Evolutionary conservation across 2,113 vertebrate genomes (phyloP), one percentile per base, ranked within the genome.

Genomic region (Eulemur macaco): DNA sequence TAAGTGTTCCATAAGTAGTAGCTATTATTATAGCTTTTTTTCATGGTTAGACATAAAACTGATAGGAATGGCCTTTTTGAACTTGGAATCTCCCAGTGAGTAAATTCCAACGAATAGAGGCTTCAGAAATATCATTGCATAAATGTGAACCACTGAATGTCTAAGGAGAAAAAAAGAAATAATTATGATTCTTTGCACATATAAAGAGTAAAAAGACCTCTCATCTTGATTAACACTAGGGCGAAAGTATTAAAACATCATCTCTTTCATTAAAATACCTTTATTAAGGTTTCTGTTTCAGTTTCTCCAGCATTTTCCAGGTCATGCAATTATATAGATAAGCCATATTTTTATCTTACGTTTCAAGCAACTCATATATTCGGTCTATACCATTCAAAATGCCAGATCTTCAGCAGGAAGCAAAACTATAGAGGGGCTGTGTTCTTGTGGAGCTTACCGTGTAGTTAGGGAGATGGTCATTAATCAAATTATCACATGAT

Each of bases 281-380:
- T 58, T 25, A 31, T 77, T 58, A 64, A 88, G 11, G 11, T 73
- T 71, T 94, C 42, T 86, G 14, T 94, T 90, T 76, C 80, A 52
- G n/a, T 85, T 85, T 91, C 82, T 86, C 52, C 21, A 77, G 17
- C 31, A 12, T 94, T 95, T 86, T 92, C 56, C n/a, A 69, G 64
- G 74, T 69, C 84, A 88, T 39, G 13, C 29, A 78, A 27, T 56
- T 84, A 52, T 50, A 39, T 80, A 88, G 68, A 76, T 78, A 95
- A 81, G 37, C 74, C 50, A n/a, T 71, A 60, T 66, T 94, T 96
- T 93, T 66, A 95, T 71, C 42, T 80, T 58, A 31, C 37, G 10
- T 69, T 29, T 71, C 81, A 71, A 81, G 63, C 34, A 42, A 39
- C 21, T 64, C 50, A 76, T 29, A 8, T 58, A 68, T 56, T 52